Evolutionary conservation across 2,113 vertebrate genomes (phyloP).

Genomic region (Colistium nudipinnis): DNA sequence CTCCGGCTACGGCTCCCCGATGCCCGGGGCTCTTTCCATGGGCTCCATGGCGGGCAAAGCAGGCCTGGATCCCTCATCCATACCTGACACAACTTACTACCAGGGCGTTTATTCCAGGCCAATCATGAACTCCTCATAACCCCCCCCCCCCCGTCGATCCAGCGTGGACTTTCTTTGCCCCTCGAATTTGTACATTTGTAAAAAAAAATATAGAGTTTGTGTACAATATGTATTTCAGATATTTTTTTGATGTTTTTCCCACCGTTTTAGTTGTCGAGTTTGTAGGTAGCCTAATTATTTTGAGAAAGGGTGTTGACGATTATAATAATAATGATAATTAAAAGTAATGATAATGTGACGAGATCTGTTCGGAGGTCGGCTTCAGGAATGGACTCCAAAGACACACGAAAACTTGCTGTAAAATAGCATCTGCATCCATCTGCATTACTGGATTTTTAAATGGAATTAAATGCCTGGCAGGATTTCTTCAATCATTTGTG

Average conservation of each 20-base stretch:
- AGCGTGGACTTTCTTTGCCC: slow-evolving; percentile 63
- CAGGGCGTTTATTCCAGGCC: slow-evolving; percentile 97
- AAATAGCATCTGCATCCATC: slow-evolving; percentile 68
- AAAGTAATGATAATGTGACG: slow-evolving; percentile 76
- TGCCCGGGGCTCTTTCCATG: slow-evolving; percentile 94
- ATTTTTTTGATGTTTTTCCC: slow-evolving; percentile 82
- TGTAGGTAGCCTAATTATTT: slow-evolving; percentile 83
- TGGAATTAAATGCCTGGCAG: slow-evolving; percentile 74
- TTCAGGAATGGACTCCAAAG: slow-evolving; percentile 87
- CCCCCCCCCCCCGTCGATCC: slow-evolving; percentile 2
- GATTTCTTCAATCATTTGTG: slow-evolving; percentile 93
- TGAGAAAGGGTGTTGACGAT: slow-evolving; percentile 77
- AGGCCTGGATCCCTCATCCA: slow-evolving; percentile 89
- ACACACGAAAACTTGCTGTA: slow-evolving; percentile 78
- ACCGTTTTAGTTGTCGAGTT: slow-evolving; percentile 85
- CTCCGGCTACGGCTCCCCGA: slow-evolving; percentile 92
- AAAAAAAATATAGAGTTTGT: slow-evolving; percentile 82
- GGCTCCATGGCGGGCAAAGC: slow-evolving; percentile 93
- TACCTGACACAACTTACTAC: slow-evolving; percentile 93
- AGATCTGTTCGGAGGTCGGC: slow-evolving; percentile 79
- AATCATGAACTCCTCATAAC: slow-evolving; percentile 98
- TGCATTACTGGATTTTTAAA: slow-evolving; percentile 63
- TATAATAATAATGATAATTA: slow-evolving; percentile 49
- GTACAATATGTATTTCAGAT: slow-evolving; percentile 83
- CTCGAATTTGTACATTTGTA: slow-evolving; percentile 83